Evolutionary conservation across 2,113 vertebrate species (phyloP), one percentile per base, ranked within the genome.

Genomic region (Sinocyclocheilus rhinocerous): DNA sequence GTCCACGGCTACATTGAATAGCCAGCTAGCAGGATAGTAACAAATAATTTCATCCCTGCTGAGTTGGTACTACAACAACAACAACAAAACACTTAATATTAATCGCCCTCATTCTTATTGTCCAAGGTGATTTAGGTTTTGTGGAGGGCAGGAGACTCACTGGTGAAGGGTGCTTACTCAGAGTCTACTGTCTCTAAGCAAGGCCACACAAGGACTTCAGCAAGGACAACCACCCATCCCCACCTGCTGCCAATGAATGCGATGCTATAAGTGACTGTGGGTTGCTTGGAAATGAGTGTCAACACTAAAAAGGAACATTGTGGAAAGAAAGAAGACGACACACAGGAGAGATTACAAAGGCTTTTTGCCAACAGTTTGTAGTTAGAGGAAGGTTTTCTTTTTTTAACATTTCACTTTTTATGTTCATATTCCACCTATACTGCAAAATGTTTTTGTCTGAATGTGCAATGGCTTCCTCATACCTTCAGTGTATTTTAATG

Each of bases 211-310:
- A 52, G 13, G 65, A 83, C 42, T 22, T 33, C 16, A 55, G 45
- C 29, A 50, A 50, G 63, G 59, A 67, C 61, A 82, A 10, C 10
- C 39, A 26, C 26, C 9, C 13, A 24, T 39, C 10, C 48, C 6
- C 81, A 55, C 18, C 50, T 57, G 29, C 26, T 55, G 81, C 3
- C 10, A 55, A 72, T 83, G 65, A 55, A 70, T 13, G 69, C 48
- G 36, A 16, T 36, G 33, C n/a, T 52, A 48, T 26, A 5, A 50
- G 4, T 16, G 42, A 48, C 33, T 24, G 81, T 73, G 36, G 36
- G 36, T 73, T 73, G 20, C 70, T 73, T 73, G 18, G 70, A 73
- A 45, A 73, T 73, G 18, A 39, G 39, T 45, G 36, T 73, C 26
- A 16, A 69, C 67, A 33, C 6, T 69, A 18, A 69, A 69, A 69